phyloP scores from a whole-genome alignment of 2,797 vertebrate species.

The Pygocentrus nattereri region DNA sequence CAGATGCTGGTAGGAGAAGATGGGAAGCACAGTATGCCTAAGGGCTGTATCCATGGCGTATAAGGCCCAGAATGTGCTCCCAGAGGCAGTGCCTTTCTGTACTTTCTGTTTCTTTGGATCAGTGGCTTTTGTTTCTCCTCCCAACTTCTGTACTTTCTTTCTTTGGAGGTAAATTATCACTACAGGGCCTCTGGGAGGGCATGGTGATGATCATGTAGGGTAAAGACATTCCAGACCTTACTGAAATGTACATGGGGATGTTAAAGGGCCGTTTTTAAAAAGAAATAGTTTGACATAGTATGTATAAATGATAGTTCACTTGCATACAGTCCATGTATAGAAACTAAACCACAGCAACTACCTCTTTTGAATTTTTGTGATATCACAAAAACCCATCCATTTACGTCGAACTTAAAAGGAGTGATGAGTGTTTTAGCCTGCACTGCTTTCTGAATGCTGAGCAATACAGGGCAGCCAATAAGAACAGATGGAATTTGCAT shows the following conservation, averaged over 20 bases:
- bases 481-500: background rate
- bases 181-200: background rate
- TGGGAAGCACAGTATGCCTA: conserved; percentile 45
- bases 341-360: too few species aligned
- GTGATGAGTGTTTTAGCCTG: too few species aligned
- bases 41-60: conserved; percentile 51
- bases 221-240: background rate
- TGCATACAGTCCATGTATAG: background rate
- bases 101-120: conserved; percentile 11
- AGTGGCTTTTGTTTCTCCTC: conserved; percentile 11
- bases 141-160: conserved; percentile 7
- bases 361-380: too few species aligned
- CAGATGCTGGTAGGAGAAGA: conserved; percentile 42
- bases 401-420: too few species aligned
- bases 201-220: background rate
- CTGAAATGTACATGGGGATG: background rate
- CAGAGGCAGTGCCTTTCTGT: conserved; percentile 25
- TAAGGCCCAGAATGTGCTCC: conserved; percentile 28
- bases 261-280: too few species aligned
- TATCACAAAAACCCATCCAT: too few species aligned
- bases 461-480: background rate
- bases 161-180: background rate
- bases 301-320: too few species aligned
- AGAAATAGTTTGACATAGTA: too few species aligned
- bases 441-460: too few species aligned